Evolutionary conservation across 2,113 vertebrate species (phyloP).

Genomic region (Eulemur macaco): DNA sequence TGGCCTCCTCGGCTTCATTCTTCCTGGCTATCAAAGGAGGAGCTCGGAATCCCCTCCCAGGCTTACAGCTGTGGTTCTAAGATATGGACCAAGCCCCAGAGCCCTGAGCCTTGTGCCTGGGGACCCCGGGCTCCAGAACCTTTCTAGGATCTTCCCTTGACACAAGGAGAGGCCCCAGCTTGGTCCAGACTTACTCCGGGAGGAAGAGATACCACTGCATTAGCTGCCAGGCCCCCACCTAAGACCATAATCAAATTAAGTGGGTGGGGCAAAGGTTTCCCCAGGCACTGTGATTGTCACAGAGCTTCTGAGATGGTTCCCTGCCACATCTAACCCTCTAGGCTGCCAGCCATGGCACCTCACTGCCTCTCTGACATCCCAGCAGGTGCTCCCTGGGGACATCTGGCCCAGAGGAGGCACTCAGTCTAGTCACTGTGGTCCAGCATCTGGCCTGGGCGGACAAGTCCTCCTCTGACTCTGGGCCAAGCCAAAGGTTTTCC

Average conservation of each 20-base stretch:
- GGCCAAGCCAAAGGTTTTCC: neutral
- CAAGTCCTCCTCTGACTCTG: neutral
- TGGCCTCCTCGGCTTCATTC: neutral
- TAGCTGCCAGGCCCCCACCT: neutral
- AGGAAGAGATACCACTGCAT: neutral
- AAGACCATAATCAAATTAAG: neutral
- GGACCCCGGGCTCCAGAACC: neutral
- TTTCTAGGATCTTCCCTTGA: neutral
- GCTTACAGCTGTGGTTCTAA: neutral
- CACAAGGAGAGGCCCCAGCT: accelerated
- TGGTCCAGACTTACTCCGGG: neutral
- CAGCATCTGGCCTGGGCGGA: neutral
- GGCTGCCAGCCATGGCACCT: neutral
- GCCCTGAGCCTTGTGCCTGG: neutral
- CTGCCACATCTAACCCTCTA: accelerated
- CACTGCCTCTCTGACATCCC: accelerated
- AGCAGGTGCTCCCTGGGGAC: neutral
- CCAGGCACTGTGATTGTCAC: neutral
- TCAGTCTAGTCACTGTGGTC: neutral
- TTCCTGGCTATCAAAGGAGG: neutral
- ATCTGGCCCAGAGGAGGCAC: neutral
- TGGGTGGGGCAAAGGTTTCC: neutral
- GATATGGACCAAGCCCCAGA: neutral
- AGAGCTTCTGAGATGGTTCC: neutral
- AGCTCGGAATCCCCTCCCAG: neutral